These are phyloP conservation scores for Euclidia mi DNA, from an alignment of 2,888 invertebrate genomes.

Conservation along the genomic window DNA sequence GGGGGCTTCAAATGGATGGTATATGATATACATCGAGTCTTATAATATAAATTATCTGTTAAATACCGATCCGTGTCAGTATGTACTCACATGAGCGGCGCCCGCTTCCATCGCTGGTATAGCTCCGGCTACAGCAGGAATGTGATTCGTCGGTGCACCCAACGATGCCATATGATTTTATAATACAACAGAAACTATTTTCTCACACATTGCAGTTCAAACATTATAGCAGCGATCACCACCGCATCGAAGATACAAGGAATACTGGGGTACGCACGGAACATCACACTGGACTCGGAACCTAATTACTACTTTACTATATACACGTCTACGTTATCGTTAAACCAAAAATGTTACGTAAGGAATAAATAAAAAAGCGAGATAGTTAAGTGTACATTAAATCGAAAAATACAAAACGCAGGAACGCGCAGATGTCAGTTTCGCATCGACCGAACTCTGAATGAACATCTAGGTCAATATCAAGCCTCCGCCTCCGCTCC, in stretches of 20 bases:
- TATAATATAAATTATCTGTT: no score
- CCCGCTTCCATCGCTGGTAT: slow-evolving; percentile 75
- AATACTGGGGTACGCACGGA: slow-evolving; percentile 65
- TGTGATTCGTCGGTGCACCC: slow-evolving; percentile 64
- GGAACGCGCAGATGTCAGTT: slow-evolving; percentile 89
- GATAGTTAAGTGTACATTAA: slow-evolving; percentile 74
- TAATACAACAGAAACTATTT: slow-evolving; percentile 60
- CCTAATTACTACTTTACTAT: slow-evolving; percentile 39
- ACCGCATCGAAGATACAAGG: slow-evolving; percentile 61
- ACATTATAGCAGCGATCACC: slow-evolving; percentile 67
- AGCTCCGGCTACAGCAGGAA: slow-evolving; percentile 72
- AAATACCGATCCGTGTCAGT: no score
- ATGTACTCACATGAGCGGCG: slow-evolving; percentile 78
- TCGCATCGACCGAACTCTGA: slow-evolving; percentile 90
- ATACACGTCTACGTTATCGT: slow-evolving; percentile 19
- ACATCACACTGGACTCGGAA: slow-evolving; percentile 67
- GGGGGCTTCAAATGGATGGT: not conserved
- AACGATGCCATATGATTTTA: slow-evolving; percentile 66
- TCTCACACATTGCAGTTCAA: slow-evolving; percentile 56
- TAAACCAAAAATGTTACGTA: slow-evolving; percentile 41
- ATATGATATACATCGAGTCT: not conserved
- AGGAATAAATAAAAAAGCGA: slow-evolving; percentile 69
- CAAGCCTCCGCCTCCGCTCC: slow-evolving; percentile 81
- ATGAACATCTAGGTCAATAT: slow-evolving; percentile 90
- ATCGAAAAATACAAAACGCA: slow-evolving; percentile 85